Percentiles rank a stretch among this genome's conserved stretches.
These are phyloP conservation scores for Laticauda colubrina DNA, from an alignment of 2,113 vertebrate species.

Conservation along the genomic window DNA sequence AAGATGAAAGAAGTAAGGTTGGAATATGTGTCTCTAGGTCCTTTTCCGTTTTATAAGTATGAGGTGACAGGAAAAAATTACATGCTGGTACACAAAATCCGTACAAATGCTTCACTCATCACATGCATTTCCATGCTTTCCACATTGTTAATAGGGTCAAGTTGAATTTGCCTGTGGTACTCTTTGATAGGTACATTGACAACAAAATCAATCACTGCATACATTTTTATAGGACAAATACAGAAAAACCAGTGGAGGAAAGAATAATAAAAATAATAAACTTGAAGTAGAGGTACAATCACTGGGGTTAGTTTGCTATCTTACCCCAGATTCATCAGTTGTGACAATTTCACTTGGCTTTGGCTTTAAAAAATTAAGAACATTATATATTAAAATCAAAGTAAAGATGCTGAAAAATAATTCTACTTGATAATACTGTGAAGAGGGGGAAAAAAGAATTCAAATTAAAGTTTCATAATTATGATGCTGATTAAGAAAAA, in stretches of 20 bases:
- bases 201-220: slow-evolving; percentile 71
- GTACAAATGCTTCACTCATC: slow-evolving; percentile 66
- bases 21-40: slow-evolving; percentile 68
- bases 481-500: slow-evolving; percentile 1
- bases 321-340: slow-evolving; percentile 98
- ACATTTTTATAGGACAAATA: slow-evolving; percentile 71
- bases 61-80: slow-evolving; percentile 70
- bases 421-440: slow-evolving; percentile 46
- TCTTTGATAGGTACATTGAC: slow-evolving; percentile 65
- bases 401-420: slow-evolving; percentile 57
- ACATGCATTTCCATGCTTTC: slow-evolving; percentile 77
- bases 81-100: slow-evolving; percentile 73
- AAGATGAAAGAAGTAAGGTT: slow-evolving; percentile 70
- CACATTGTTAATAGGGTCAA: slow-evolving; percentile 67
- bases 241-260: slow-evolving; percentile 68
- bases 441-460: slow-evolving; percentile 34
- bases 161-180: slow-evolving; percentile 56
- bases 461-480: slow-evolving; percentile 31
- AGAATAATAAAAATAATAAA: slow-evolving; percentile 77
- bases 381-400: slow-evolving; percentile 73
- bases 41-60: slow-evolving; percentile 70
- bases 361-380: slow-evolving; percentile 86
- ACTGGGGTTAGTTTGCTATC: slow-evolving; percentile 76
- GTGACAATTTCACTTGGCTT: slow-evolving; percentile 98
- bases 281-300: slow-evolving; percentile 79